These are phyloP conservation scores for Acrocephalus kingi DNA, from an alignment of 2,113 vertebrate species.

Conservation along the genomic window DNA sequence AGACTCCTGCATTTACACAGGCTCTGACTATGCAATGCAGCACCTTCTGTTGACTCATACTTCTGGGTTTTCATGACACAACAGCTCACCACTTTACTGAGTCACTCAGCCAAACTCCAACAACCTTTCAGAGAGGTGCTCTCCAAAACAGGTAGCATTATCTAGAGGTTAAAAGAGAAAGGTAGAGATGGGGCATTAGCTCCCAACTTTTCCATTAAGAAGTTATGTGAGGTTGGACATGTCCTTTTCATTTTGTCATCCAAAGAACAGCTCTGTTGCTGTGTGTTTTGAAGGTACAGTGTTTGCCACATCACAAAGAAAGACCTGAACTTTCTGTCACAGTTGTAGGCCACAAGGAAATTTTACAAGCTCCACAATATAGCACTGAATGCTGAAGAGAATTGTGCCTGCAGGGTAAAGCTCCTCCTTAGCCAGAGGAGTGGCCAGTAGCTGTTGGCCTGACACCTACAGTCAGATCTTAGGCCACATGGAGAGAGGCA, in stretches of 20 bases:
- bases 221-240: not conserved
- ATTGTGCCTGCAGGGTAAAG: not conserved
- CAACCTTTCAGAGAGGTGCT: not conserved
- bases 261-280: not conserved
- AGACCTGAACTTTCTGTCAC: not conserved
- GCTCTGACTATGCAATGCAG: not conserved
- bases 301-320: not conserved
- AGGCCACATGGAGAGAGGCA: not conserved
- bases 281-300: not conserved
- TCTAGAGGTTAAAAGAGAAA: not conserved
- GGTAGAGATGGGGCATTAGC: not conserved
- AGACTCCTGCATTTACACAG: not conserved
- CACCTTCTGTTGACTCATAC: not conserved
- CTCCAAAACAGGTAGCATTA: not conserved
- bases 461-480: not conserved
- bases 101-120: not conserved
- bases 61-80: not conserved
- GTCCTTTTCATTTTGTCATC: not conserved
- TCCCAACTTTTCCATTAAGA: not conserved
- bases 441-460: not conserved
- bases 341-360: not conserved
- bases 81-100: not conserved
- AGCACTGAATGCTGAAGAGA: not conserved
- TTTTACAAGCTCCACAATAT: fast-evolving
- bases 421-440: not conserved